Evolutionary conservation across 2,113 vertebrate species (phyloP), one percentile per base, ranked within the genome.

Genomic region (Chaenogobius annularis): DNA sequence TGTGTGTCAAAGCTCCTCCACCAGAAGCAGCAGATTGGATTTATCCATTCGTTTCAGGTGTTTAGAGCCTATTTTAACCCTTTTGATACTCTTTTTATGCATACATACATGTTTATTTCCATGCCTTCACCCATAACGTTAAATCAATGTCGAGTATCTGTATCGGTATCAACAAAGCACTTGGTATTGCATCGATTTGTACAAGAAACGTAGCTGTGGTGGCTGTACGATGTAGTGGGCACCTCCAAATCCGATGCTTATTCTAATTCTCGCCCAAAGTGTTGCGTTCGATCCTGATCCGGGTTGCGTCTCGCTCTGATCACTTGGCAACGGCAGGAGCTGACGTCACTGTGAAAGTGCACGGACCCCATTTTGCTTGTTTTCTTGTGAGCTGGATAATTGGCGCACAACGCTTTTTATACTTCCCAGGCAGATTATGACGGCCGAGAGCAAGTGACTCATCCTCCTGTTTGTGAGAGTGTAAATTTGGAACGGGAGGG

Each of bases 361-460:
- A n/a, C 43, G 47, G 66, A 44, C 64, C 66, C 40, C 44, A 54
- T 46, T 71, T 73, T 5, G 52, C n/a, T 56, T 48, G 44, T 48
- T 64, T 46, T 35, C 14, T 40, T 66, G 17, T 44, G 64, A 47
- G 46, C 70, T 58, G 43, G 26, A 37, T 40, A 52, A 72, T 50
- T 62, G 31, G 40, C 66, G 54, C 73, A 31, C 56, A 54, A 66
- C 0, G 1, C 72, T 78, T 61, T 55, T 85, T 78, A 68, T 70
- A 76, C 70, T 78, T 61, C 50, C 54, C 26, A 31, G 59, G 71
- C 44, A 8, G 68, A 43, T 71, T 68, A 75, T 73, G 19, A 77
- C 70, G 73, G 78, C 80, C 77, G 83, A 65, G 74, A 71, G 75
- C 70, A 77, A 78, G 80, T 84, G 66, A 82, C 74, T 74, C 73